Base-by-base conservation (phyloP, 2,888 invertebrate species). In the Tethea ocularis region DNA sequence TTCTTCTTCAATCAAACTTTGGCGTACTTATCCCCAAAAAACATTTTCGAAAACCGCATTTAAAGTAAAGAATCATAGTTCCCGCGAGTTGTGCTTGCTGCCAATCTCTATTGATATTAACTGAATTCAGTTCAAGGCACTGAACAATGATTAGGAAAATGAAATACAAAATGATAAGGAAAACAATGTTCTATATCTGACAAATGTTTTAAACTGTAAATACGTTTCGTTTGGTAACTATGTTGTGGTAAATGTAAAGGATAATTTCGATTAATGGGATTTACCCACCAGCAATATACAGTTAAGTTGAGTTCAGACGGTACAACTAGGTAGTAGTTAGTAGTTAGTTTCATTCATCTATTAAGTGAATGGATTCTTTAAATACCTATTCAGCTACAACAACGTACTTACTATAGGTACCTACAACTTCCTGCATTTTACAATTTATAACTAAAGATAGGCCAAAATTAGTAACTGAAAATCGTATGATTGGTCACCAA, bases 281-380 rank as follows among this genome's bases (percentile, higher is more conserved):
- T 67, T 61, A 61, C 71, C 71, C 23, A 59, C 60, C 58, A 58
- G 66, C 67, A 68, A 67, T 68, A 60, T 61, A 59, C 61, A 60
- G 17, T 67, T 67, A 70, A 72, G n/a, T n/a, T n/a, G n/a, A n/a
- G n/a, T 54, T 61, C 46, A 20, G 10, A 10, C 46, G n/a, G 38
- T n/a, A n/a, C n/a, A n/a, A n/a, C n/a, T n/a, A n/a, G n/a, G n/a
- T n/a, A n/a, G n/a, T n/a, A n/a, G n/a, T n/a, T n/a, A n/a, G n/a
- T 15, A 13, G 4, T n/a, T 38, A 38, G n/a, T n/a, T 38, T 38
- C 38, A 38, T 38, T 38, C 38, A 38, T 38, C 38, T 36, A 15
- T n/a, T 33, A 13, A n/a, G n/a, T 38, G 38, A 38, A 38, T 38
- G n/a, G 10, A 2, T 38, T 38, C 10, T 38, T 38, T 38, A n/a